These are phyloP conservation scores for Dendroctonus ponderosae DNA, from an alignment of 1,140 invertebrate species.

Conservation along the genomic window DNA sequence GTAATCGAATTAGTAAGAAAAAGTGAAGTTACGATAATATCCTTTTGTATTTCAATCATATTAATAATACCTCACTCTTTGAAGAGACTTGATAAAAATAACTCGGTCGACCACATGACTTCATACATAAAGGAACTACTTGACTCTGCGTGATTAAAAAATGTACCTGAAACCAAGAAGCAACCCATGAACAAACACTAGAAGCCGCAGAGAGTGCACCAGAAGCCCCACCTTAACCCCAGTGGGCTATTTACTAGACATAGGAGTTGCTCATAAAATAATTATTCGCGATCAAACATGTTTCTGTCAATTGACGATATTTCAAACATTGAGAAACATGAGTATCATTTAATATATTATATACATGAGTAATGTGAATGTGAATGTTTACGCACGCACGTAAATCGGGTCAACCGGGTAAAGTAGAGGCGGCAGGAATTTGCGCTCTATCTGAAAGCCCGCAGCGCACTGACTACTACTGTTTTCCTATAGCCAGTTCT, in stretches of 20 bases:
- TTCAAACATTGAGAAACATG: neutral
- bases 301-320: neutral
- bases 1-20: too few relatives aligned
- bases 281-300: neutral
- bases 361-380: neutral
- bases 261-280: neutral
- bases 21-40: too few relatives aligned
- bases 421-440: constrained; percentile 1
- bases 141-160: too few relatives aligned
- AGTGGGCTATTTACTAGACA: constrained; percentile 1
- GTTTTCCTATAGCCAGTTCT: neutral
- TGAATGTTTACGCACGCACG: neutral
- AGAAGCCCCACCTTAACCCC: constrained; percentile 13
- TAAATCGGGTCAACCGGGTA: constrained; percentile 6
- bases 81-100: too few relatives aligned
- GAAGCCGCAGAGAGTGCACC: neutral
- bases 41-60: too few relatives aligned
- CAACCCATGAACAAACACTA: neutral
- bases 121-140: too few relatives aligned
- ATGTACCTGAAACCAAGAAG: too few relatives aligned
- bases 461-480: constrained; percentile 18
- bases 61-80: too few relatives aligned
- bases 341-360: neutral
- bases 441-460: constrained; percentile 7
- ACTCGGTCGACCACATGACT: too few relatives aligned